phyloP scores from a whole-genome alignment of 2,888 invertebrate species.

The Eupithecia dodoneata region DNA sequence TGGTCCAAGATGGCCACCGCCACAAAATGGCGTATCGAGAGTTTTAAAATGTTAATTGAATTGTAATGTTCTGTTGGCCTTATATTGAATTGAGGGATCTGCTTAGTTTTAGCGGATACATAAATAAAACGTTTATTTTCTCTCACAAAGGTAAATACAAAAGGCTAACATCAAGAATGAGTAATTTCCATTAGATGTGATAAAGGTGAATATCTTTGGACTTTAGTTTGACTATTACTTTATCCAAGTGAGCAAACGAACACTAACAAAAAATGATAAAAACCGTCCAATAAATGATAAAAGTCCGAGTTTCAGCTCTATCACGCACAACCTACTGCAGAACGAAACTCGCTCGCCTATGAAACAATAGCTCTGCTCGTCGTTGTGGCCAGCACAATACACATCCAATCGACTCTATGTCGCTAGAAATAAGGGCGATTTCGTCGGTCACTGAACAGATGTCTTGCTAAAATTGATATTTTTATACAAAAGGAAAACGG shows the following conservation, averaged over 20 bases:
- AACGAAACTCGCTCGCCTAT: constrained; percentile 23
- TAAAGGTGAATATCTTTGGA: too few relatives aligned
- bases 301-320: constrained; percentile 16
- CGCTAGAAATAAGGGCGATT: constrained; percentile 17
- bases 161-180: too few relatives aligned
- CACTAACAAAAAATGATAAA: not conserved
- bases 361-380: constrained; percentile 27
- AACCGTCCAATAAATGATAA: not conserved
- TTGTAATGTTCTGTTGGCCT: too few relatives aligned
- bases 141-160: too few relatives aligned
- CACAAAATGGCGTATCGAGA: too few relatives aligned
- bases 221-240: not conserved
- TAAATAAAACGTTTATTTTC: too few relatives aligned
- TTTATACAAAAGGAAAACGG: constrained; percentile 31
- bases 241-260: not conserved
- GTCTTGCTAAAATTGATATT: constrained; percentile 24
- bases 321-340: constrained; percentile 1
- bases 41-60: too few relatives aligned
- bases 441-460: constrained; percentile 10
- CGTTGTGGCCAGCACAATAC: constrained; percentile 28
- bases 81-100: too few relatives aligned
- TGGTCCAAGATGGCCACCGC: too few relatives aligned
- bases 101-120: too few relatives aligned
- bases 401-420: constrained; percentile 17
- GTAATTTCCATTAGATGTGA: too few relatives aligned